Evolutionary conservation across 2,113 vertebrate species (phyloP).

Genomic region (Irena cyanogastra): DNA sequence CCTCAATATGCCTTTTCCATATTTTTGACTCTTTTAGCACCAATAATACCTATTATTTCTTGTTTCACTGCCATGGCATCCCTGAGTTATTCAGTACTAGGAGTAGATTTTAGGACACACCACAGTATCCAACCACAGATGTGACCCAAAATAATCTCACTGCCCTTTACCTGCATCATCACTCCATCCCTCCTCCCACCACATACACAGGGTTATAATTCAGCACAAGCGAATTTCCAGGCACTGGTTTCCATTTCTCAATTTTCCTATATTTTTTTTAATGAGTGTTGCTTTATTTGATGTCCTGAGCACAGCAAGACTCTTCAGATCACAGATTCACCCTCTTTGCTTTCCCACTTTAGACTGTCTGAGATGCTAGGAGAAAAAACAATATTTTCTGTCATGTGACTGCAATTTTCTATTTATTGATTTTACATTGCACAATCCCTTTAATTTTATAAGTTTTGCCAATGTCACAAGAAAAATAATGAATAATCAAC

Average conservation of each 20-base stretch:
- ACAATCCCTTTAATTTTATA: background rate
- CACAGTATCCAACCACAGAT: rapidly evolving
- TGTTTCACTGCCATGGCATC: background rate
- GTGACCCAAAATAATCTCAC: background rate
- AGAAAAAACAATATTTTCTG: background rate
- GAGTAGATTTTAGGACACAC: background rate
- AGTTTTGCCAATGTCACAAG: background rate
- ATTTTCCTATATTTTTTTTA: background rate
- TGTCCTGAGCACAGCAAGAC: background rate
- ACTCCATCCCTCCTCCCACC: background rate
- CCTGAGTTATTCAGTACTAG: background rate
- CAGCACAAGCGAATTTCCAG: background rate
- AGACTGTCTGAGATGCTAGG: background rate
- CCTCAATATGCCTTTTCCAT: background rate
- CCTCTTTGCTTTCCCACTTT: background rate
- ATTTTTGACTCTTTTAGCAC: background rate
- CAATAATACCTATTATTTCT: background rate
- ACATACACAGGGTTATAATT: background rate
- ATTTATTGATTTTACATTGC: background rate
- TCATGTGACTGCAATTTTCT: background rate
- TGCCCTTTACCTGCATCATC: background rate
- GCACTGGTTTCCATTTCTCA: background rate
- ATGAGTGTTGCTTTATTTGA: background rate
- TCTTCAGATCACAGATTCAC: background rate
- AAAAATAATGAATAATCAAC: background rate